Evolutionary conservation across 2,797 vertebrate genomes (phyloP), one percentile per base, ranked within the genome.

Genomic region (Cyclopterus lumpus): DNA sequence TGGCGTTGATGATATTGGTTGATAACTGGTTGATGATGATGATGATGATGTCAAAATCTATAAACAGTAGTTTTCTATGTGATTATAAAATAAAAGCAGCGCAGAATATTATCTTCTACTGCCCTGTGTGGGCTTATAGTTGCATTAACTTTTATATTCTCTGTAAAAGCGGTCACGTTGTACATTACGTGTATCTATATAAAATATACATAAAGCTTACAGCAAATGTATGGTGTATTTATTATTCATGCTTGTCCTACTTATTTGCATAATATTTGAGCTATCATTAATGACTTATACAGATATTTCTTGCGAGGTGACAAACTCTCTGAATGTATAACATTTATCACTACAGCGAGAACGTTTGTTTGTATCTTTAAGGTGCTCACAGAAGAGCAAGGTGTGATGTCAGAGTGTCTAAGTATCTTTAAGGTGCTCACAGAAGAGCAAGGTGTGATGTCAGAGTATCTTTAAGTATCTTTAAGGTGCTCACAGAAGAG

Each of bases 121-220:
- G 92, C 91, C 89, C 85, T 67, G 70, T 83, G 77, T 71, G 88
- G 90, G 93, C 89, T 88, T 69, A 83, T 86, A 84, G 81, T 82
- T 81, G 90, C 84, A 86, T 92, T 83, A 87, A 92, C 91, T 95
- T 95, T 94, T 94, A 87, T 94, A 94, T 94, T 90, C 84, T 93
- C 84, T 94, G 93, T 95, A 91, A 94, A 93, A 93, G 87, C 85
- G 87, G 90, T 94, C 90, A 92, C 88, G 75, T 90, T 94, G 90
- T 93, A 94, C 84, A 93, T 90, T 83, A 91, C 59, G 72, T 93
- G 88, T 93, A 90, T 92, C 91, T 89, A 89, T 86, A 94, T 93
- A 93, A 94, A 94, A 83, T 91, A 92, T 92, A 90, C 88, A 92
- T 90, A 87, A 91, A 90, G 84, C 80, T 73, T 57, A 78, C 59